Base-by-base conservation (phyloP, 2,888 invertebrate genomes). In the Cantharis nigra region DNA sequence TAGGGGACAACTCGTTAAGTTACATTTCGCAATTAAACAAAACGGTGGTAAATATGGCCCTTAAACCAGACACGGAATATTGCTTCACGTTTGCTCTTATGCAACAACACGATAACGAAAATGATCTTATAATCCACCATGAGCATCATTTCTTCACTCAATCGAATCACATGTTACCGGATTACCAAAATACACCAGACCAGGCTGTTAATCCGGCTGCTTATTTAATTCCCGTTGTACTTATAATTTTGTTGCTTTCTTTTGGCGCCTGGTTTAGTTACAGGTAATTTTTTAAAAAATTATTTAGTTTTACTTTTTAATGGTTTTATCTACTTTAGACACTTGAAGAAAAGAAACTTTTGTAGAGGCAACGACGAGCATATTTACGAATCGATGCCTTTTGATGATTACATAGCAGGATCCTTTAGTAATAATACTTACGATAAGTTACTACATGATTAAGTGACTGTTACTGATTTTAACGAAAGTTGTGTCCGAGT, bases 351-450 rank as follows among this genome's bases (percentile, higher is more conserved):
- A n/a, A 77, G 16, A 33, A 28, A 28, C 10, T 28, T 30, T 33
- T 14, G 13, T 11, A 81, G 79, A 16, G 83, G 82, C 64, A 75
- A 81, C 26, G 80, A 79, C 10, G 85, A 85, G 71, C 86, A 86
- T 70, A 84, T 84, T 69, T 87, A 87, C 77, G 87, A 87, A 83
- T 82, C 86, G 10, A 81, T 87, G 76, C 86, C 87, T 4, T 87
- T 87, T 79, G 87, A 87, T 74, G 87, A 88, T 69, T 84, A 83
- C 67, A 79, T 83, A 14, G 81, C 82, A 63, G 83, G 83, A 62
- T 83, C 82, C 72, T 85, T 82, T n/a, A 82, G 80, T 71, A 86
- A 86, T 78, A 82, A 84, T 63, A 85, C 84, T 70, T 87, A 87
- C 76, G 86, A 87, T 80, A 81, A 84, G 67, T 81, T 86, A 73